Conservation (phyloP, 2,797 vertebrate species). For the Euphonia xanthogaster region DNA sequence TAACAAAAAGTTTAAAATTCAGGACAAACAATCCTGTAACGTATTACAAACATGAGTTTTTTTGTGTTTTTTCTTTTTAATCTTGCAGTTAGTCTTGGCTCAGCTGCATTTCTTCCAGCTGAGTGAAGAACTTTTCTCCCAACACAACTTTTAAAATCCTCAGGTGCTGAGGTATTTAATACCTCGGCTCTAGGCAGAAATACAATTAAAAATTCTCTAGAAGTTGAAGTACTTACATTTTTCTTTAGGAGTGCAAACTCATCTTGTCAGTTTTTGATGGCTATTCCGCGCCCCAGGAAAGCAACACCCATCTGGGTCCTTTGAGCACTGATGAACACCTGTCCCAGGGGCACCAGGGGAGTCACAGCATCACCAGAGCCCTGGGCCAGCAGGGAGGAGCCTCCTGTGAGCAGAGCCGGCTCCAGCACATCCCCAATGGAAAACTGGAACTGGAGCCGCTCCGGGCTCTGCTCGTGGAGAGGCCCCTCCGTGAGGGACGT, state of each 20-base stretch:
- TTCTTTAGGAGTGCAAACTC: constrained; percentile 66
- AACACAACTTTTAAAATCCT: constrained; percentile 63
- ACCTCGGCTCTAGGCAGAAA: constrained; percentile 69
- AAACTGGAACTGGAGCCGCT: neutral
- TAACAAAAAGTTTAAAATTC: constrained; percentile 81
- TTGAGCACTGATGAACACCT: neutral
- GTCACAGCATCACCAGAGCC: neutral
- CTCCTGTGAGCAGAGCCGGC: accelerated
- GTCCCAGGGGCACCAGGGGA: neutral
- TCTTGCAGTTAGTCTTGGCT: constrained; percentile 65
- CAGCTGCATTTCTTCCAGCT: constrained; percentile 52
- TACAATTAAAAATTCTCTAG: constrained; percentile 56
- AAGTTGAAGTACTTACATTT: constrained; percentile 65
- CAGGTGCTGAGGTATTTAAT: constrained; percentile 73
- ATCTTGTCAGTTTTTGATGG: constrained; percentile 54
- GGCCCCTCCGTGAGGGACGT: neutral
- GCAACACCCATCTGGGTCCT: neutral
- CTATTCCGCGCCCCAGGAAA: neutral
- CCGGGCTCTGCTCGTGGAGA: neutral
- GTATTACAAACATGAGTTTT: constrained; percentile 72
- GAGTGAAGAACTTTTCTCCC: constrained; percentile 55
- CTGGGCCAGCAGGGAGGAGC: neutral
- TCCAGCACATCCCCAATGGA: neutral
- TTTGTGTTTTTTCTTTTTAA: neutral
- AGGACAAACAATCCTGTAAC: constrained; percentile 77